Evolutionary conservation across 2,888 invertebrate species (phyloP).

Genomic region (Leuctra nigra): DNA sequence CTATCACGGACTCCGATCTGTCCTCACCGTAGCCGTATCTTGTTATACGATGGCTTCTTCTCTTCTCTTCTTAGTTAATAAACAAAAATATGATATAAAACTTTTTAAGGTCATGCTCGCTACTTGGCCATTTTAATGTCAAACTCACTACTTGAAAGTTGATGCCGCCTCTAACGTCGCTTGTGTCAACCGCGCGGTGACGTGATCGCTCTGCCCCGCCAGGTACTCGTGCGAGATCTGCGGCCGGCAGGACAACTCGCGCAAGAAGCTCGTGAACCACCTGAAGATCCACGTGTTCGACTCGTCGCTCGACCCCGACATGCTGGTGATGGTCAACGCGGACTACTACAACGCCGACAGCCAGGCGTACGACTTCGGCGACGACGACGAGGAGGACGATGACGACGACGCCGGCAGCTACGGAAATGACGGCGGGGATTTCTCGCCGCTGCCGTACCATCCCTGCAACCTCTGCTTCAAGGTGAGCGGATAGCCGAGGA

Average conservation of each 20-base stretch:
- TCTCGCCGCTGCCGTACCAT: constrained; percentile 27
- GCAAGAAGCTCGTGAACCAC: constrained; percentile 46
- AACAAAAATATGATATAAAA: no score
- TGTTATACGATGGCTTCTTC: no score
- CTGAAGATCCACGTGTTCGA: constrained; percentile 49
- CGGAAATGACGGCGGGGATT: not conserved
- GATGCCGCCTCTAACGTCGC: no score
- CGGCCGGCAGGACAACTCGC: constrained; percentile 48
- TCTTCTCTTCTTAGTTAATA: no score
- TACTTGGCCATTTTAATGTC: no score
- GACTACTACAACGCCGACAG: constrained; percentile 31
- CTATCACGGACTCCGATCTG: no score
- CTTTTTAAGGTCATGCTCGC: no score
- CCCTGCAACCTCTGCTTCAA: constrained; percentile 43
- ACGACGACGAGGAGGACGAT: not conserved
- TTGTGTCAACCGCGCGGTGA: no score
- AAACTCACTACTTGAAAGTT: no score
- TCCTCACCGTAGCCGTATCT: no score
- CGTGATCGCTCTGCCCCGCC: no score
- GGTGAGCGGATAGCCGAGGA: no score
- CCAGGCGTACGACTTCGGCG: constrained; percentile 22
- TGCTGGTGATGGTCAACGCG: constrained; percentile 33
- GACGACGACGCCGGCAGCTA: constrained; percentile 2
- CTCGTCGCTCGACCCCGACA: constrained; percentile 36
- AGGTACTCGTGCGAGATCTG: constrained; percentile 47